Percentiles rank a stretch among this genome's conserved stretches.
Conservation (phyloP, 2,113 vertebrate genomes). For the Lamprologus sp. region DNA sequence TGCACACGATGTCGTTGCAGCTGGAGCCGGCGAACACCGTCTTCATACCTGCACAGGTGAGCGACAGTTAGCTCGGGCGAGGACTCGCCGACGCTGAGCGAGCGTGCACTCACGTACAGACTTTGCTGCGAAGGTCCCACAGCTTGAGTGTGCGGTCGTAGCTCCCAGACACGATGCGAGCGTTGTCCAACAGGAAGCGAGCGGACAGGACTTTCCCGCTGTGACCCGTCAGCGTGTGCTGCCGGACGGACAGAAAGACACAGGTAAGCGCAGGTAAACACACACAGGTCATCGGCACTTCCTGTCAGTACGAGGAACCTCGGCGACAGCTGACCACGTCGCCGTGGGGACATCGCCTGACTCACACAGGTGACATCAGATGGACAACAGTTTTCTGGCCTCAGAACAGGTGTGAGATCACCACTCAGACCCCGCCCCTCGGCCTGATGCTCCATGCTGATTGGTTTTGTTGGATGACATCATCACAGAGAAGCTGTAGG, state of each 20-base stretch:
- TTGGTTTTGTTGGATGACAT: constrained; percentile 29
- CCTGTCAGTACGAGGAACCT: background rate
- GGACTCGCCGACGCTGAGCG: background rate
- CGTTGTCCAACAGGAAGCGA: constrained; percentile 92
- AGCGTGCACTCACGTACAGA: constrained; percentile 78
- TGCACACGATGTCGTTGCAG: constrained; percentile 97
- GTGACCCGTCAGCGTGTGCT: constrained; percentile 97
- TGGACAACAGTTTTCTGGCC: constrained; percentile 14
- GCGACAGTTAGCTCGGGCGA: background rate
- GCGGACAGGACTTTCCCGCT: constrained; percentile 95
- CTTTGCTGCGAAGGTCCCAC: constrained; percentile 98
- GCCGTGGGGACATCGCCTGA: fast-evolving
- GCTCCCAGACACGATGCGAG: constrained; percentile 94
- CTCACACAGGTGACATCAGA: background rate
- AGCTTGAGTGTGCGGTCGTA: constrained; percentile 97
- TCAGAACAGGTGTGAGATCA: constrained; percentile 62
- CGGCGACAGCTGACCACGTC: background rate
- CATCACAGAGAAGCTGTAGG: background rate
- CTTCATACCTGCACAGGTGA: constrained; percentile 84
- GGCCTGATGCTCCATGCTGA: background rate
- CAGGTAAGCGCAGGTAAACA: background rate
- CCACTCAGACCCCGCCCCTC: background rate
- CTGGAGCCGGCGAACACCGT: constrained; percentile 97
- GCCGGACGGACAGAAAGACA: background rate
- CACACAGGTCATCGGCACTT: background rate